A percentile compares a stretch with the other conserved stretches of the same genome.
phyloP scores from a whole-genome alignment of 2,888 invertebrate genomes.

The Ectemnius cavifrons region DNA sequence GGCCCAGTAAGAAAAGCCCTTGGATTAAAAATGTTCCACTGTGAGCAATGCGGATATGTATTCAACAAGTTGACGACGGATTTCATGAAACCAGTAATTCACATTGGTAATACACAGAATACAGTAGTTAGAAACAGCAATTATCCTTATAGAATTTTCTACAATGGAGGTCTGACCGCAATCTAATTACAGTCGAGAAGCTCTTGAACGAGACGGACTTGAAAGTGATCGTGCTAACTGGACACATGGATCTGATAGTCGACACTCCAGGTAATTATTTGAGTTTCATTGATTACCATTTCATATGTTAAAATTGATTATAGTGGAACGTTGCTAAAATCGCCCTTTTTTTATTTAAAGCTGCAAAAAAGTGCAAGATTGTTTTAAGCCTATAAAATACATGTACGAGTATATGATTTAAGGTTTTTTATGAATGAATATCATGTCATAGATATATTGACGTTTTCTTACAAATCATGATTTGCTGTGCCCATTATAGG shows the following conservation, averaged over 20 bases:
- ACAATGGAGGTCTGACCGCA: neutral
- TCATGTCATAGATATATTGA: too few relatives aligned
- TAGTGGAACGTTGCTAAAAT: too few relatives aligned
- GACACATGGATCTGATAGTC: conserved; percentile 91
- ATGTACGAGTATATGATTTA: too few relatives aligned
- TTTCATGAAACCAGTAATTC: conserved; percentile 90
- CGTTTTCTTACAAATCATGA: neutral
- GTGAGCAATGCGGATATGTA: conserved; percentile 81
- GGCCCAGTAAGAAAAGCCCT: conserved; percentile 84
- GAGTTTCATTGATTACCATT: neutral
- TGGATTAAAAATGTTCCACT: conserved; percentile 81
- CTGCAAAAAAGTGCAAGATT: too few relatives aligned
- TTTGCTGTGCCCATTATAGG: too few relatives aligned
- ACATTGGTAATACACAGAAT: conserved; percentile 79
- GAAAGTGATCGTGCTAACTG: conserved; percentile 85
- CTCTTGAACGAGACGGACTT: conserved; percentile 85
- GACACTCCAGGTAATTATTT: conserved; percentile 84
- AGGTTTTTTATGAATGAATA: too few relatives aligned
- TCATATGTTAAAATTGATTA: too few relatives aligned
- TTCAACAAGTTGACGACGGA: conserved; percentile 82
- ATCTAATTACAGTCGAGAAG: conserved; percentile 80
- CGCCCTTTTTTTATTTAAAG: too few relatives aligned
- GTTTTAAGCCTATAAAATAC: too few relatives aligned
- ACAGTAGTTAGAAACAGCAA: neutral
- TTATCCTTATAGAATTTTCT: neutral